A percentile compares a stretch with the other conserved stretches of the same genome.
Evolutionary conservation across 1,140 invertebrate species (phyloP).

Genomic region (Achroia grisella): DNA sequence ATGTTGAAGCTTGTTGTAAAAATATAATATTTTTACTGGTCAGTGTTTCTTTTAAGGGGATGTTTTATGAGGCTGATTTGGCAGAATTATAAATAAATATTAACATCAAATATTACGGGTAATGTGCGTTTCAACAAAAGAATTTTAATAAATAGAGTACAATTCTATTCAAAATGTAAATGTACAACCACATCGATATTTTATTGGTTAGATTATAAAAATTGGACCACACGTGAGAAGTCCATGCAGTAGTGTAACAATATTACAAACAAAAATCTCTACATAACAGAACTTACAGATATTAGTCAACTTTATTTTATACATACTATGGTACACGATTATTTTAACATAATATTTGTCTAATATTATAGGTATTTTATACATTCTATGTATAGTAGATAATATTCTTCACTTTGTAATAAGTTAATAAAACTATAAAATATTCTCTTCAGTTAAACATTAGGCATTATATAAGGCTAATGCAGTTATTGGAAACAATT

Average conservation of each 20-base stretch:
- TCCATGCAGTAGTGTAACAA: conserved; percentile 69
- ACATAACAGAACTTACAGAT: conserved; percentile 72
- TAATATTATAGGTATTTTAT: conserved; percentile 65
- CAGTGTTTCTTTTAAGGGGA: not conserved
- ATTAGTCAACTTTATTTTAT: conserved; percentile 73
- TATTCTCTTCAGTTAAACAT: conserved; percentile 68
- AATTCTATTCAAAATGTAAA: conserved; percentile 55
- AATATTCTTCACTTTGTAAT: conserved; percentile 68
- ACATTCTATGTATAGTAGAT: conserved; percentile 71
- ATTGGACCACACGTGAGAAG: conserved; percentile 68
- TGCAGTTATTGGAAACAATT: conserved; percentile 66
- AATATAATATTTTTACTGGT: conserved; percentile 20
- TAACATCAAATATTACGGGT: conserved; percentile 15
- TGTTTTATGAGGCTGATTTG: not conserved
- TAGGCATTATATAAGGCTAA: conserved; percentile 71
- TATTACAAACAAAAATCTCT: conserved; percentile 73
- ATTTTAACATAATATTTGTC: conserved; percentile 67
- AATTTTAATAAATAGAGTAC: conserved; percentile 49
- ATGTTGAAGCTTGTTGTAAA: conserved; percentile 22
- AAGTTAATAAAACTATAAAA: conserved; percentile 74
- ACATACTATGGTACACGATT: conserved; percentile 69
- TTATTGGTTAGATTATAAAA: conserved; percentile 73
- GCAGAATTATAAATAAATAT: conserved; percentile 1
- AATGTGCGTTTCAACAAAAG: conserved; percentile 51
- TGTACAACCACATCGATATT: conserved; percentile 73